These are phyloP conservation scores for Alfaro cultratus DNA, from an alignment of 2,797 vertebrate species.

Conservation along the genomic window DNA sequence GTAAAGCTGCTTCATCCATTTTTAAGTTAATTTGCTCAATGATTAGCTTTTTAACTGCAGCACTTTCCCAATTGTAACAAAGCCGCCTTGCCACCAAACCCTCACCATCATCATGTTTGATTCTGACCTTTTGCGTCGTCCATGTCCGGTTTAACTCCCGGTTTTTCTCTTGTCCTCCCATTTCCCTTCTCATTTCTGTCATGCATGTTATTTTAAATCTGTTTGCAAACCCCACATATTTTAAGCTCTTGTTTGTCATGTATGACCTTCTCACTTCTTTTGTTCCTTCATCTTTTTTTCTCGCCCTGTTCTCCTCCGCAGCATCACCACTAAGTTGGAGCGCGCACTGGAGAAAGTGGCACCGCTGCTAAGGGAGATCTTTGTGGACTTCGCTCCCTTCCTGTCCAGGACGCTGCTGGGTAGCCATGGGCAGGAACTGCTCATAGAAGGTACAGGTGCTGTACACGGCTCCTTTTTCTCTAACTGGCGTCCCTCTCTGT, in stretches of 20 bases:
- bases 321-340: constrained; percentile 98
- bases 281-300: constrained; percentile 16
- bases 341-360: constrained; percentile 98
- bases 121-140: constrained; percentile 29
- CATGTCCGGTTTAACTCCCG: constrained; percentile 34
- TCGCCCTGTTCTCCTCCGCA: constrained; percentile 57
- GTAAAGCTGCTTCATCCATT: background rate
- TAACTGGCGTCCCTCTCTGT: constrained; percentile 83
- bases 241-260: constrained; percentile 34
- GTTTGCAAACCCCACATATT: constrained; percentile 23
- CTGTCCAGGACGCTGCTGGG: constrained; percentile 95
- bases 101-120: constrained; percentile 40
- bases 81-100: constrained; percentile 27
- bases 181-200: constrained; percentile 23
- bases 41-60: constrained; percentile 18
- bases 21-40: constrained; percentile 4
- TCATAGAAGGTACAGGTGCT: constrained; percentile 98
- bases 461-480: constrained; percentile 83
- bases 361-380: constrained; percentile 96
- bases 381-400: constrained; percentile 99
- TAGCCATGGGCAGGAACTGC: constrained; percentile 98
- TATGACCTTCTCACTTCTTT: constrained; percentile 18
- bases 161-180: constrained; percentile 23
- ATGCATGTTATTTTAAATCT: constrained; percentile 30
- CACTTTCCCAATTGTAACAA: constrained; percentile 42